Conservation (phyloP, 2,797 vertebrate species). For the Platyrinchus mystaceus region DNA sequence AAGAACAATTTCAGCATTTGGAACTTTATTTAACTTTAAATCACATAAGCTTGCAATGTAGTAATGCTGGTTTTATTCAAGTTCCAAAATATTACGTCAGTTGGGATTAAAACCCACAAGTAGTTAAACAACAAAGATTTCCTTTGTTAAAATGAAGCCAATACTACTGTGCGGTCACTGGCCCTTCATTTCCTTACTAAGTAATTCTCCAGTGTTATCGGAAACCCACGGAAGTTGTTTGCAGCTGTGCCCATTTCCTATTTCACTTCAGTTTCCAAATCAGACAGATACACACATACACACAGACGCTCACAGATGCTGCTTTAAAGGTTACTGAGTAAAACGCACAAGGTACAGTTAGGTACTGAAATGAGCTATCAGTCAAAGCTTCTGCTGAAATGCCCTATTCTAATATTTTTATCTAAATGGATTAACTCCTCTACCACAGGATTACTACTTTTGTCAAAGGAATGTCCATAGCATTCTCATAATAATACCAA, state of each 20-base stretch:
- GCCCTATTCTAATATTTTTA: neutral
- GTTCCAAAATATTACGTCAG: conserved; percentile 5
- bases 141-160: conserved; percentile 43
- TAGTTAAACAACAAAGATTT: conserved; percentile 45
- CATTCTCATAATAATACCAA: neutral
- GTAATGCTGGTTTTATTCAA: neutral
- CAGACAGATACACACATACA: conserved; percentile 52
- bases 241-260: conserved; percentile 82
- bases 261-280: conserved; percentile 73
- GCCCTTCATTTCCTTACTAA: conserved; percentile 60
- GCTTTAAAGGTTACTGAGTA: conserved; percentile 52
- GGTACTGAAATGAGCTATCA: neutral
- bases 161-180: neutral
- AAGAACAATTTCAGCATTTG: neutral
- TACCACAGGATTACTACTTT: neutral
- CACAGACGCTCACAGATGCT: conserved; percentile 15
- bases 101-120: conserved; percentile 15
- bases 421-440: neutral
- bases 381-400: neutral
- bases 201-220: conserved; percentile 46
- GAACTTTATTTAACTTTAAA: neutral
- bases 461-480: neutral
- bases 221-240: conserved; percentile 89
- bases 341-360: neutral
- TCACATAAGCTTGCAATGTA: neutral